phyloP scores from a whole-genome alignment of 2,888 invertebrate species.

The Aphodius sticticus region DNA sequence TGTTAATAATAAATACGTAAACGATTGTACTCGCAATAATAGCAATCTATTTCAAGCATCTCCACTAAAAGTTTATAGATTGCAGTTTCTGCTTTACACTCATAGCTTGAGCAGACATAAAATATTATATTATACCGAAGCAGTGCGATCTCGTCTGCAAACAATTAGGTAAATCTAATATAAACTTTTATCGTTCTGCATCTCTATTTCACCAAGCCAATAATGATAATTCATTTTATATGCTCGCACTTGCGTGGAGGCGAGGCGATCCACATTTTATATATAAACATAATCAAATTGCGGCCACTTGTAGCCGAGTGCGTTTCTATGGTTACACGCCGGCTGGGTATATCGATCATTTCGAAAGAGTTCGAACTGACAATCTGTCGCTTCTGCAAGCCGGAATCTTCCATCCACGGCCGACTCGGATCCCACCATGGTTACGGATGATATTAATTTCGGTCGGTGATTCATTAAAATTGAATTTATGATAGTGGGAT shows the following conservation, averaged over 20 bases:
- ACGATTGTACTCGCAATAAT: no score
- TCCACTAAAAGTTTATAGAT: no score
- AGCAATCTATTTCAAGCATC: no score
- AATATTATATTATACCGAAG: not conserved
- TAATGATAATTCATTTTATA: not conserved
- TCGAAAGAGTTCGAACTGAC: not conserved
- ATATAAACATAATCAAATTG: not conserved
- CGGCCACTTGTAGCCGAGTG: constrained; percentile 4
- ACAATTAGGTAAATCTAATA: not conserved
- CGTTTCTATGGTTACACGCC: not conserved
- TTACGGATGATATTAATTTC: not conserved
- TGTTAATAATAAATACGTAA: no score
- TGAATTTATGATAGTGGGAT: not conserved
- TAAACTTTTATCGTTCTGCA: not conserved
- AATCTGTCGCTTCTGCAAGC: not conserved
- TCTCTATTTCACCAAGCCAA: not conserved
- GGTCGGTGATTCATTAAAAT: not conserved
- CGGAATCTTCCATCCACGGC: not conserved
- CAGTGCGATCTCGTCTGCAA: not conserved
- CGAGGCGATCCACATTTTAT: not conserved
- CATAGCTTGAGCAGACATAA: not conserved
- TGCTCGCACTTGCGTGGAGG: not conserved
- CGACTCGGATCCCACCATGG: not conserved
- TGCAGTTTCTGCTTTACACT: no score
- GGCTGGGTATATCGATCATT: not conserved